These are phyloP conservation scores for Calypte anna DNA, from an alignment of 2,113 vertebrate species.

Conservation along the genomic window DNA sequence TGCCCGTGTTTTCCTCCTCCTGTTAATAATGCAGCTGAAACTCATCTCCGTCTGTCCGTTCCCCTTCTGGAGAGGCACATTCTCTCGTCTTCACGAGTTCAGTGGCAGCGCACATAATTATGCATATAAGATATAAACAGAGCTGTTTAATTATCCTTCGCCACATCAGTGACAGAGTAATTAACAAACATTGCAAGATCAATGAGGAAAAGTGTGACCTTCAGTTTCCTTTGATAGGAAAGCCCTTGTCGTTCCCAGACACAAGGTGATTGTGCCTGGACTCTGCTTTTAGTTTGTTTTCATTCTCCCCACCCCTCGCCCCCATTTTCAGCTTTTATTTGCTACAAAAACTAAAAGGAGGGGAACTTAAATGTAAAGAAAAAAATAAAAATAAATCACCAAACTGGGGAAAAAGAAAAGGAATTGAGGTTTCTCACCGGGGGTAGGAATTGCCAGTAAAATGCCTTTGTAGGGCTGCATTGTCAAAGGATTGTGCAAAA, in stretches of 20 bases:
- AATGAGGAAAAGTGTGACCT: constrained; percentile 99
- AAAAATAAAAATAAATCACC: not conserved
- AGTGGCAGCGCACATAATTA: constrained; percentile 98
- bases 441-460: not conserved
- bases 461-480: not conserved
- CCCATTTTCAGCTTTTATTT: constrained; percentile 16
- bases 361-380: constrained; percentile 20
- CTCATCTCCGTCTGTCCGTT: constrained; percentile 75
- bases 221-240: constrained; percentile 89
- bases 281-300: constrained; percentile 63
- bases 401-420: not conserved
- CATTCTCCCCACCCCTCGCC: not conserved
- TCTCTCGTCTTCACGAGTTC: constrained; percentile 89
- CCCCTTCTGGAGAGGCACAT: constrained; percentile 79
- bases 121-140: constrained; percentile 99
- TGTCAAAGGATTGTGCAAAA: constrained; percentile 14
- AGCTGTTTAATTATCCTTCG: constrained; percentile 99
- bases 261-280: constrained; percentile 82
- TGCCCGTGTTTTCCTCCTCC: constrained; percentile 39
- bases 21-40: constrained; percentile 71
- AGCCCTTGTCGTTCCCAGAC: constrained; percentile 81
- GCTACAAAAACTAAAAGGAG: not conserved
- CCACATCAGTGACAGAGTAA: constrained; percentile 99
- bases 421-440: not conserved
- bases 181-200: constrained; percentile 99